These are phyloP conservation scores for Mola mola DNA, from an alignment of 2,113 vertebrate species.

Conservation along the genomic window DNA sequence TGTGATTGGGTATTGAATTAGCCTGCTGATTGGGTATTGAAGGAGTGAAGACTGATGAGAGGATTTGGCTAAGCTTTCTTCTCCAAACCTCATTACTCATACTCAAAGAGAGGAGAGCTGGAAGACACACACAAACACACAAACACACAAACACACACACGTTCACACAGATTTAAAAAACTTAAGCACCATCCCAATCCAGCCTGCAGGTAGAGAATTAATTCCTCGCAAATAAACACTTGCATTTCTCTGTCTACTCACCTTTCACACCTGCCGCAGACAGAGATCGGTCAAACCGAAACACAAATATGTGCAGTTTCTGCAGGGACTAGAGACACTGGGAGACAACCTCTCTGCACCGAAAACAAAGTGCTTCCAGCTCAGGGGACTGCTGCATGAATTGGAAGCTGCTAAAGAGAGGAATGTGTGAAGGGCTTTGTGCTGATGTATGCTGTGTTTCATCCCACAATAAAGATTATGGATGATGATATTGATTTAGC, in stretches of 20 bases:
- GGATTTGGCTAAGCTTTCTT: slow-evolving; percentile 77
- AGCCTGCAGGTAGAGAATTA: slow-evolving; percentile 34
- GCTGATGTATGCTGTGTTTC: slow-evolving; percentile 80
- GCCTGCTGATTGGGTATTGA: slow-evolving; percentile 78
- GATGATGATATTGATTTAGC: slow-evolving; percentile 79
- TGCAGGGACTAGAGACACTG: slow-evolving; percentile 34
- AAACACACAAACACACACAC: slow-evolving; percentile 15
- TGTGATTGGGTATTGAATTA: slow-evolving; percentile 80
- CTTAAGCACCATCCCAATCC: slow-evolving; percentile 22
- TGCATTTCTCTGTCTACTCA: slow-evolving; percentile 11
- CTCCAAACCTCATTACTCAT: slow-evolving; percentile 78
- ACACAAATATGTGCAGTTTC: slow-evolving; percentile 43
- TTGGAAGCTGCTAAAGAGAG: slow-evolving; percentile 64
- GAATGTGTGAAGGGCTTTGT: slow-evolving; percentile 70
- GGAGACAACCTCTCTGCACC: slow-evolving; percentile 34
- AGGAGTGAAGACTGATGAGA: slow-evolving; percentile 79
- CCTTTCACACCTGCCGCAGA: slow-evolving; percentile 41
- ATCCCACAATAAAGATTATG: slow-evolving; percentile 82
- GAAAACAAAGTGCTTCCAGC: slow-evolving; percentile 48
- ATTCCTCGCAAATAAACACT: slow-evolving; percentile 23
- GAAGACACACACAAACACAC: slow-evolving; percentile 23
- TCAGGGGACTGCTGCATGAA: slow-evolving; percentile 63
- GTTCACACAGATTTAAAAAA: slow-evolving; percentile 34
- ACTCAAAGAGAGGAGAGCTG: slow-evolving; percentile 59
- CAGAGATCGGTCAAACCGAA: slow-evolving; percentile 25